These are phyloP conservation scores for Passer montanus DNA, from an alignment of 2,113 vertebrate species.

Conservation along the genomic window DNA sequence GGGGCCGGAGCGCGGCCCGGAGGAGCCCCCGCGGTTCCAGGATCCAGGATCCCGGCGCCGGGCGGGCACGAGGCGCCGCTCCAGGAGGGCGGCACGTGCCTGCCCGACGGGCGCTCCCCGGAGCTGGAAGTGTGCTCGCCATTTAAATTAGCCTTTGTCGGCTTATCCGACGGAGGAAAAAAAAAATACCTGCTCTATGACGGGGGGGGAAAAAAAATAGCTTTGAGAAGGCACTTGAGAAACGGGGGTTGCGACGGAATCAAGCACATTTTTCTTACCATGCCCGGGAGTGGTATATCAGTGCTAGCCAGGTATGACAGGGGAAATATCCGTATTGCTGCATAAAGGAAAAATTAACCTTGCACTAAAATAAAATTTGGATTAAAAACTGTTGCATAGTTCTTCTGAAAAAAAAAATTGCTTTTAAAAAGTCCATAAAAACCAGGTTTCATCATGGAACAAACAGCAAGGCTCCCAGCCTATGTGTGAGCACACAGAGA, in stretches of 20 bases:
- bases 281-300: not conserved
- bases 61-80: not conserved
- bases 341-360: not conserved
- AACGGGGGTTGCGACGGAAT: not conserved
- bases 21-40: not conserved
- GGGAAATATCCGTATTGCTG: not conserved
- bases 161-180: not conserved
- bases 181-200: not conserved
- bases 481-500: rapidly evolving
- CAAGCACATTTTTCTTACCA: not conserved
- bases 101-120: not conserved
- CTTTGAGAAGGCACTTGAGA: not conserved
- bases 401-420: not conserved
- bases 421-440: not conserved
- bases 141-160: not conserved
- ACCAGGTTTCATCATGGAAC: rapidly evolving
- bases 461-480: not conserved
- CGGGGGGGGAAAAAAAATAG: rapidly evolving
- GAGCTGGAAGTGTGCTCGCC: not conserved
- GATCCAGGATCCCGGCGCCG: not conserved
- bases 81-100: not conserved
- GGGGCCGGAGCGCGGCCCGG: not conserved
- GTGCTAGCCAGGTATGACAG: rapidly evolving
- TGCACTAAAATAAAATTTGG: not conserved
- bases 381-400: not conserved